phyloP scores from a whole-genome alignment of 2,888 invertebrate species.

The Synergus laeviventris region DNA sequence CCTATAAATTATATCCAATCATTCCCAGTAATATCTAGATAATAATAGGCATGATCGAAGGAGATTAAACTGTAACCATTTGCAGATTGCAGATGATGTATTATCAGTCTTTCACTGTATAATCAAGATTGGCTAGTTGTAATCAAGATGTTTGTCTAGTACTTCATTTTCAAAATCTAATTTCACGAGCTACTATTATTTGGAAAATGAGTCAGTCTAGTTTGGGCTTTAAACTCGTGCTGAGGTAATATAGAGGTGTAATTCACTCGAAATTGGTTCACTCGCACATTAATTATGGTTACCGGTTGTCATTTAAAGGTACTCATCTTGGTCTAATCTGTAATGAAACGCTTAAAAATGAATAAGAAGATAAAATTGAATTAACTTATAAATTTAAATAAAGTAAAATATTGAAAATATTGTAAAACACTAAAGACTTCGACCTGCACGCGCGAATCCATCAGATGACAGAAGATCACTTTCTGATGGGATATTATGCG shows the following conservation, averaged over 20 bases:
- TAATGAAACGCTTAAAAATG: too few relatives aligned
- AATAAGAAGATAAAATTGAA: not conserved
- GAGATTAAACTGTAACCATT: not conserved
- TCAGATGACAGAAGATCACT: slow-evolving; percentile 8
- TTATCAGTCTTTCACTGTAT: not conserved
- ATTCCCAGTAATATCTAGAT: not conserved
- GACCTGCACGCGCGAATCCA: slow-evolving; percentile 13
- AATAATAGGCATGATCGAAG: not conserved
- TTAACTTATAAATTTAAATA: not conserved
- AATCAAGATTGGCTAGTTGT: not conserved
- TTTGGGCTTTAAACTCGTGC: not conserved
- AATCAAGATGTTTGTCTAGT: not conserved
- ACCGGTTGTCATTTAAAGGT: not conserved
- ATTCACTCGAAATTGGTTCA: not conserved
- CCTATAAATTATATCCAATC: not conserved
- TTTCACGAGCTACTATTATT: not conserved
- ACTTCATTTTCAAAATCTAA: not conserved
- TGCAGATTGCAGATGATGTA: not conserved
- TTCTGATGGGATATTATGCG: slow-evolving; percentile 4
- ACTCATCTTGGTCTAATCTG: not conserved
- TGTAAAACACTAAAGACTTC: not conserved
- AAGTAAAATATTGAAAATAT: not conserved
- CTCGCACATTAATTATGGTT: not conserved
- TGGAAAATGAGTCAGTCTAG: not conserved
- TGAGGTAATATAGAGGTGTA: not conserved